Conservation (phyloP, 2,797 vertebrate genomes). For the Mico argentatus region DNA sequence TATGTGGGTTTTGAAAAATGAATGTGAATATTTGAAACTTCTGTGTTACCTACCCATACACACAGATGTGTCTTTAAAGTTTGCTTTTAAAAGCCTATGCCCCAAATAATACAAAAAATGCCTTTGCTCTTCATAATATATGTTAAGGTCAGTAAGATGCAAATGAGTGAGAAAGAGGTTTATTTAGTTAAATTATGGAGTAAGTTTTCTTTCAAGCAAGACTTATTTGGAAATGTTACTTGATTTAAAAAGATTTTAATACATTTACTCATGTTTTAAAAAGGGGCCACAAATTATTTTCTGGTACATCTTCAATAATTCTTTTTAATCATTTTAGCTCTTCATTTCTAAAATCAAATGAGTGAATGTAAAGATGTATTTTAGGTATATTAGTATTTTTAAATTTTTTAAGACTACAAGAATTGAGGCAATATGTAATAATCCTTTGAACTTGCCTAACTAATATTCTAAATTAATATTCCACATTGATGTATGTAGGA, state of each 20-base stretch:
- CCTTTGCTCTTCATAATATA: not conserved
- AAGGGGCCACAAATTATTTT: not conserved
- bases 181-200: not conserved
- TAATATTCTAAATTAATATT: not conserved
- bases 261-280: conserved; percentile 24
- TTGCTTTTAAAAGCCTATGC: not conserved
- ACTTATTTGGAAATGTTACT: not conserved
- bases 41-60: not conserved
- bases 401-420: not conserved
- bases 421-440: not conserved
- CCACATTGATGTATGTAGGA: not conserved
- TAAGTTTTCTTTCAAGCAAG: not conserved
- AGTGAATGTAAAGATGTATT: not conserved
- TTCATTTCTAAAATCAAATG: conserved; percentile 25
- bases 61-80: not conserved
- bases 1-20: not conserved
- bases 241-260: not conserved
- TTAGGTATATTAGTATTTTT: conserved; percentile 9
- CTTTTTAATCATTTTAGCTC: not conserved
- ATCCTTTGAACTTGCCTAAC: not conserved
- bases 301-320: not conserved
- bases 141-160: not conserved
- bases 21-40: not conserved
- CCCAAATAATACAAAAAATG: not conserved
- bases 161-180: not conserved